Conservation (phyloP, 2,888 invertebrate species). For the Cryptocephalus moraei region DNA sequence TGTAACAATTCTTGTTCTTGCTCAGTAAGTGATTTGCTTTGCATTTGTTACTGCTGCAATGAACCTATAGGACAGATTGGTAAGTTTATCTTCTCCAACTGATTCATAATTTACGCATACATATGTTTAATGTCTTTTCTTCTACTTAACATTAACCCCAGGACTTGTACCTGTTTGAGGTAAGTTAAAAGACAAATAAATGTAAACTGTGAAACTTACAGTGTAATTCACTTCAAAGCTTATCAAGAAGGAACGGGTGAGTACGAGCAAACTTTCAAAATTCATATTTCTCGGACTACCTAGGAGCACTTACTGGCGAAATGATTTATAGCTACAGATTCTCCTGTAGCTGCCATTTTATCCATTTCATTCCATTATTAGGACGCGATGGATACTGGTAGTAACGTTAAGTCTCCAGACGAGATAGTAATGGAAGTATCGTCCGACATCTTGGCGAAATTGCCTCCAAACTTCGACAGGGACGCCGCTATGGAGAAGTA, state of each 20-base stretch:
- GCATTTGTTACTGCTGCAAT: too few species aligned
- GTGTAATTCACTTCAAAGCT: conserved; percentile 5
- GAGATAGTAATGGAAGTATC: conserved; percentile 71
- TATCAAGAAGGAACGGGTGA: conserved; percentile 13
- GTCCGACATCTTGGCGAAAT: conserved; percentile 62
- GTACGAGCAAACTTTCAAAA: not conserved
- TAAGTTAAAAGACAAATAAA: conserved; percentile 10
- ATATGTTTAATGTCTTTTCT: not conserved
- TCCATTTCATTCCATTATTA: conserved; percentile 24
- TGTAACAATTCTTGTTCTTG: too few species aligned
- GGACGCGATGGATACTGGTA: conserved; percentile 53
- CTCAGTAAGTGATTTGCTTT: too few species aligned
- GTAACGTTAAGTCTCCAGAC: conserved; percentile 60
- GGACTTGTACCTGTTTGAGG: conserved; percentile 16
- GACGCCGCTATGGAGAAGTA: conserved; percentile 55
- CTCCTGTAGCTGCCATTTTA: not conserved
- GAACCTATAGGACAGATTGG: too few species aligned
- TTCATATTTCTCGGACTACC: too few species aligned
- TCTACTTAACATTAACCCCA: not conserved
- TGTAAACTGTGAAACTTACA: not conserved
- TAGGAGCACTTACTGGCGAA: too few species aligned
- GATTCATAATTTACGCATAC: too few species aligned
- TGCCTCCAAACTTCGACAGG: conserved; percentile 63
- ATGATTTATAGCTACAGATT: not conserved
- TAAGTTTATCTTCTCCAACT: too few species aligned